Conservation (phyloP, 2,113 vertebrate genomes). For the Vidua chalybeata region DNA sequence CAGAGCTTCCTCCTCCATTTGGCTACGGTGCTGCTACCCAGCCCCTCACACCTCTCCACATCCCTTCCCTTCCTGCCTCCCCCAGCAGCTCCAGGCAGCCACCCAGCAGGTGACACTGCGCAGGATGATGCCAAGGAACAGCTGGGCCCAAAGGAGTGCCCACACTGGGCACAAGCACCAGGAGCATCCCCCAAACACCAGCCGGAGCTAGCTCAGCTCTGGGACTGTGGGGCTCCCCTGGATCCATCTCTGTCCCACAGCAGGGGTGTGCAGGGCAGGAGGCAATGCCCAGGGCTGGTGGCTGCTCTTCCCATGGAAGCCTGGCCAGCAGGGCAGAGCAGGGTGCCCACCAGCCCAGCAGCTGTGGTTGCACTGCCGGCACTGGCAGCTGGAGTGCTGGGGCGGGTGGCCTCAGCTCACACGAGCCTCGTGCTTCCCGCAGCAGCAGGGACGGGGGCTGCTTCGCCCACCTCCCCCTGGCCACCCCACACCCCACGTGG, state of each 20-base stretch:
- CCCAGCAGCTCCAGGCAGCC: not conserved
- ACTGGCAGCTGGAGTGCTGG: not conserved
- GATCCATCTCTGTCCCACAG: not conserved
- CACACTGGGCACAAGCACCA: rapidly evolving
- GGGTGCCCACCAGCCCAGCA: not conserved
- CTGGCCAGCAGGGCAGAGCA: not conserved
- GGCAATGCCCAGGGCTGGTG: not conserved
- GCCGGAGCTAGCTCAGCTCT: not conserved
- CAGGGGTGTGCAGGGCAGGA: not conserved
- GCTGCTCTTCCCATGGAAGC: not conserved
- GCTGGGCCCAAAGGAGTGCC: not conserved
- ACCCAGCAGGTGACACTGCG: not conserved
- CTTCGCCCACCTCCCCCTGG: not conserved
- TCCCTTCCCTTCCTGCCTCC: not conserved
- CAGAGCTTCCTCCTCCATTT: conserved; percentile 4
- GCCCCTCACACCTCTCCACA: not conserved
- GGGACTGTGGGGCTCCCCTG: not conserved
- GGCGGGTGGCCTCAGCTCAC: not conserved
- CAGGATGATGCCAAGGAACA: not conserved
- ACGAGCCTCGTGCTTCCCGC: not conserved
- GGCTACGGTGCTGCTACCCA: not conserved
- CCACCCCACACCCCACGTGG: rapidly evolving
- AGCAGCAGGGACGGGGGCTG: not conserved
- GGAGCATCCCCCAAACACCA: not conserved
- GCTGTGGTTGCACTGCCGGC: not conserved